A percentile compares a stretch with the other conserved stretches of the same genome.
Evolutionary conservation across 2,797 vertebrate genomes (phyloP).

Genomic region (Gallinago solitaria): DNA sequence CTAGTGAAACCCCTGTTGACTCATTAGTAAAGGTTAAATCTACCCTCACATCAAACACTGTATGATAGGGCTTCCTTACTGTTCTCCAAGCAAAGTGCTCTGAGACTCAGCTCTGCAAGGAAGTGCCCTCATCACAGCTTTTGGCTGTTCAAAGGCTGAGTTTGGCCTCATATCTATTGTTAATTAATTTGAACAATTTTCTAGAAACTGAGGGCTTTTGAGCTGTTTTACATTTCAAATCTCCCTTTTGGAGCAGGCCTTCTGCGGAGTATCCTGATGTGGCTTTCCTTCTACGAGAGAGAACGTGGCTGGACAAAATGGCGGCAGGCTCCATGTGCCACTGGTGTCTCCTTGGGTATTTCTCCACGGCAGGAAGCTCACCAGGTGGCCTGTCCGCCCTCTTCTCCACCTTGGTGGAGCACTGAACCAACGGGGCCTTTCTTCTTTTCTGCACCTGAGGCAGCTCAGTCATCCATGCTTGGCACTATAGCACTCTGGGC

Average conservation of each 20-base stretch:
- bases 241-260: not conserved
- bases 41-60: not conserved
- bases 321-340: fast-evolving
- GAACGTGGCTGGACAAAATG: not conserved
- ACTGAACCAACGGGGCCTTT: fast-evolving
- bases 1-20: not conserved
- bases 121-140: not conserved
- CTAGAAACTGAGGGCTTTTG: not conserved
- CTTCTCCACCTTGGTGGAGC: not conserved
- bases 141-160: not conserved
- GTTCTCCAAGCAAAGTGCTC: not conserved
- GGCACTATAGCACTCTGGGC: not conserved
- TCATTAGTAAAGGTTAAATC: not conserved
- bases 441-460: not conserved
- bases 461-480: not conserved
- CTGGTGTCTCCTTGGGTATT: not conserved
- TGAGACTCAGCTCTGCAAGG: not conserved
- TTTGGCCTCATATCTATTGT: not conserved
- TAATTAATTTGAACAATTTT: not conserved
- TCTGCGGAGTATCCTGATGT: not conserved
- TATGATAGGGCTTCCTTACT: not conserved
- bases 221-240: not conserved
- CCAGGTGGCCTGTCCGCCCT: not conserved
- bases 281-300: not conserved
- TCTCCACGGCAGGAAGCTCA: not conserved